A percentile compares a stretch with the other conserved stretches of the same genome.
phyloP scores from a whole-genome alignment of 2,888 invertebrate species.

The Uropetala carovei region DNA sequence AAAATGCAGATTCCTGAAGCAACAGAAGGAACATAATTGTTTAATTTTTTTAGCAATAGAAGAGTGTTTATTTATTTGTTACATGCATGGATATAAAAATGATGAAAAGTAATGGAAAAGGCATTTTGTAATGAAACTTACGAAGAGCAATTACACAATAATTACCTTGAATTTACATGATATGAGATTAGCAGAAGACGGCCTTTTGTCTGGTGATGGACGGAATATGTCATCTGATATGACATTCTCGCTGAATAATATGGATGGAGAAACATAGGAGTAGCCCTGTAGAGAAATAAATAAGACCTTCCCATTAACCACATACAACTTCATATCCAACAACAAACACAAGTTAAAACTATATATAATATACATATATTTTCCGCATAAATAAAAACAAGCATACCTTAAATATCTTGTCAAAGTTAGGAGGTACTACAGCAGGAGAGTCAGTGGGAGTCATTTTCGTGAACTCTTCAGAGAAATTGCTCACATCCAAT shows the following conservation, averaged over 20 bases:
- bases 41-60: no score
- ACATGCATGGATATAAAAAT: neutral
- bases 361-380: neutral
- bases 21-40: neutral
- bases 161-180: slow-evolving; percentile 79
- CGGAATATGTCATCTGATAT: slow-evolving; percentile 84
- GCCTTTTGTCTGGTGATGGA: slow-evolving; percentile 76
- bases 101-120: neutral
- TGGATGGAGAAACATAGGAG: slow-evolving; percentile 95
- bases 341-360: slow-evolving; percentile 9
- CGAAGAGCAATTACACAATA: slow-evolving; percentile 3
- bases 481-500: slow-evolving; percentile 96
- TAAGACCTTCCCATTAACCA: neutral
- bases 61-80: neutral
- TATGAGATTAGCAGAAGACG: slow-evolving; percentile 76
- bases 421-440: slow-evolving; percentile 88
- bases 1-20: slow-evolving; percentile 88
- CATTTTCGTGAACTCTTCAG: slow-evolving; percentile 97
- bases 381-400: neutral
- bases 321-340: neutral
- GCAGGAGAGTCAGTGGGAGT: slow-evolving; percentile 94
- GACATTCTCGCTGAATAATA: slow-evolving; percentile 88
- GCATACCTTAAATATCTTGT: slow-evolving; percentile 90
- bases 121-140: neutral
- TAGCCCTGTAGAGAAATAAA: slow-evolving; percentile 82